A percentile compares a stretch with the other conserved stretches of the same genome.
phyloP scores from a whole-genome alignment of 92 coral and sea anemone species.

The Paramuricea clavata region DNA sequence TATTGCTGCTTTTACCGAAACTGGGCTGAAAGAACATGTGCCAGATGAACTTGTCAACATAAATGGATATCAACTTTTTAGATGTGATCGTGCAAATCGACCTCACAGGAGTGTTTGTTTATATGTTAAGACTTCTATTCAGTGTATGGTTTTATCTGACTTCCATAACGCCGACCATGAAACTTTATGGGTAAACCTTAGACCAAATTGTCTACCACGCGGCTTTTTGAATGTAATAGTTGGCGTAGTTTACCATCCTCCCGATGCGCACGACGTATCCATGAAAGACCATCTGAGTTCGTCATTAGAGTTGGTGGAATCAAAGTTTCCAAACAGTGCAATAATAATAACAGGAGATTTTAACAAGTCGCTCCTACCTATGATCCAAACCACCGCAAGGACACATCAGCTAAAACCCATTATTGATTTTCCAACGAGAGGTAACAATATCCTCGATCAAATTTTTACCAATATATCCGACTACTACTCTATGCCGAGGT shows the following conservation, averaged over 20 bases:
- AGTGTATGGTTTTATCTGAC: conserved; percentile 60
- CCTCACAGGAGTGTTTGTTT: conserved; percentile 62
- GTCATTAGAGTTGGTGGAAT: conserved; percentile 27
- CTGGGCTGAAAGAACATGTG: conserved; percentile 30
- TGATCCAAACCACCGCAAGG: conserved; percentile 68
- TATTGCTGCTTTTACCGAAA: conserved; percentile 38
- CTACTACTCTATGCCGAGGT: conserved; percentile 56
- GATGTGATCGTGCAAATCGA: conserved; percentile 11
- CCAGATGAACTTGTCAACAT: conserved; percentile 21
- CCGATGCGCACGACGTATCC: conserved; percentile 30
- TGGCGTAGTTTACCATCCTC: conserved; percentile 53
- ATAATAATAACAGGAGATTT: conserved; percentile 42
- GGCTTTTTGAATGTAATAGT: conserved; percentile 60
- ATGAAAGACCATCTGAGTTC: conserved; percentile 35
- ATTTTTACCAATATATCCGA: conserved; percentile 67
- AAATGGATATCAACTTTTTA: neutral
- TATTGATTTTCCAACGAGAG: conserved; percentile 72
- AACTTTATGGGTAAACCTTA: conserved; percentile 58
- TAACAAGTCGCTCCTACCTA: conserved; percentile 60
- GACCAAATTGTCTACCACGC: conserved; percentile 61
- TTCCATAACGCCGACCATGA: conserved; percentile 54
- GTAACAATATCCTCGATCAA: conserved; percentile 72
- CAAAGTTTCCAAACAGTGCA: conserved; percentile 26
- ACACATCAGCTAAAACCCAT: conserved; percentile 71
- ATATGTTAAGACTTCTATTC: conserved; percentile 59